Evolutionary conservation across 1,140 invertebrate species (phyloP), one percentile per base, ranked within the genome.

Genomic region (Geopemphigus sp.): DNA sequence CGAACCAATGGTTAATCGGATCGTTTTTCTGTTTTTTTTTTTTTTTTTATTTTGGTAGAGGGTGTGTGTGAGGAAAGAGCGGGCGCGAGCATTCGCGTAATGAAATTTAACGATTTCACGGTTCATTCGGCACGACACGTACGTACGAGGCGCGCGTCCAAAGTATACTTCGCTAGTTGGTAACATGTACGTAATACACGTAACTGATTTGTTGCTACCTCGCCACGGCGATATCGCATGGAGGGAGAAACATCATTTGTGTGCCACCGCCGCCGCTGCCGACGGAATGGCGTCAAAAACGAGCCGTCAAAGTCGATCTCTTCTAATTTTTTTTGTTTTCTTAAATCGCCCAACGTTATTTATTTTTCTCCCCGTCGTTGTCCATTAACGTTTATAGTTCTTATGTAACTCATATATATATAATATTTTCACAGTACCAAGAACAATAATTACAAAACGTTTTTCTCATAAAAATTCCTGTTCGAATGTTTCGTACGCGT

Each of bases 101-200:
- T 72, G 24, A 53, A 72, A 72, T 72, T 54, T 29, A 72, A 72
- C 66, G 57, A 76, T 76, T 76, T 76, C 73, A 76, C 73, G 73
- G 73, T 47, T 19, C 54, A 76, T 61, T 76, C 73, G 56, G 54
- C 56, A 76, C 73, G 73, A 47, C 72, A 4, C 29, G 29, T n/a
- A n/a, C 39, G 12, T 26, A 50, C 32, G 22, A 14, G n/a, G 19
- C 26, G 45, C 15, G 47, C 59, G 22, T 68, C 6, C 22, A 50
- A 66, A 66, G n/a, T n/a, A n/a, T n/a, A n/a, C n/a, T n/a, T n/a
- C n/a, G n/a, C n/a, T n/a, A n/a, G n/a, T n/a, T n/a, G n/a, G n/a
- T n/a, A n/a, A n/a, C n/a, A 39, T 39, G 32, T 39, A 8, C 32
- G 32, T 39, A 8, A n/a, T 12, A 50, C 14, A 50, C 47, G n/a